Conservation (phyloP, 2,113 vertebrate genomes). For the Oxyura jamaicensis region DNA sequence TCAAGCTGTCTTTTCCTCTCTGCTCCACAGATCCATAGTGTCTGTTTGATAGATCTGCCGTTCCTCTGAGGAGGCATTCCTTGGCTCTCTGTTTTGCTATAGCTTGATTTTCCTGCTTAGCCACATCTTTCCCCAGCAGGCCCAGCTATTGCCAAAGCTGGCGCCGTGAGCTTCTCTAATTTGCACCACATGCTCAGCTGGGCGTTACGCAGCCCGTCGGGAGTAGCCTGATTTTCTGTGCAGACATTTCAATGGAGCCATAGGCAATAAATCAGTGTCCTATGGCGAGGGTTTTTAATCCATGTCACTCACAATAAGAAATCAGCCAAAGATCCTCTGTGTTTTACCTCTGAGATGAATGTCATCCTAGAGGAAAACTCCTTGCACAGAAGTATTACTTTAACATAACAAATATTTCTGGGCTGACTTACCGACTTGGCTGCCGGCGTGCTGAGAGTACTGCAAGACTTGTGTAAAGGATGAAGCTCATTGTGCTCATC, state of each 20-base stretch:
- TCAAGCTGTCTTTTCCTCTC: not conserved
- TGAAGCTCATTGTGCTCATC: not conserved
- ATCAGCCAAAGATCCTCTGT: constrained; percentile 10
- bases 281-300: not conserved
- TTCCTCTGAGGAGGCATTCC: not conserved
- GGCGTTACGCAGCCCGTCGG: not conserved
- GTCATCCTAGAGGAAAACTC: not conserved
- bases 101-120: not conserved
- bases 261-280: not conserved
- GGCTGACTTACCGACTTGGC: not conserved
- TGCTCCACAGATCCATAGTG: not conserved
- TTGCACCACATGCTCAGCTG: not conserved
- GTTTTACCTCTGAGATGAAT: not conserved
- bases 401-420: constrained; percentile 25
- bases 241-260: not conserved
- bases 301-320: not conserved
- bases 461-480: not conserved
- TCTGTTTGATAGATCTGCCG: not conserved
- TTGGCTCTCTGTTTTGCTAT: not conserved
- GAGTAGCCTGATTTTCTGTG: constrained; percentile 17
- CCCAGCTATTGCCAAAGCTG: not conserved
- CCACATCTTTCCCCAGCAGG: not conserved
- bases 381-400: constrained; percentile 1
- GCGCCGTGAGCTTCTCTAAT: not conserved
- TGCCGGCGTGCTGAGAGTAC: not conserved